Evolutionary conservation across 2,113 vertebrate genomes (phyloP), one percentile per base, ranked within the genome.

Genomic region (Bubo bubo): DNA sequence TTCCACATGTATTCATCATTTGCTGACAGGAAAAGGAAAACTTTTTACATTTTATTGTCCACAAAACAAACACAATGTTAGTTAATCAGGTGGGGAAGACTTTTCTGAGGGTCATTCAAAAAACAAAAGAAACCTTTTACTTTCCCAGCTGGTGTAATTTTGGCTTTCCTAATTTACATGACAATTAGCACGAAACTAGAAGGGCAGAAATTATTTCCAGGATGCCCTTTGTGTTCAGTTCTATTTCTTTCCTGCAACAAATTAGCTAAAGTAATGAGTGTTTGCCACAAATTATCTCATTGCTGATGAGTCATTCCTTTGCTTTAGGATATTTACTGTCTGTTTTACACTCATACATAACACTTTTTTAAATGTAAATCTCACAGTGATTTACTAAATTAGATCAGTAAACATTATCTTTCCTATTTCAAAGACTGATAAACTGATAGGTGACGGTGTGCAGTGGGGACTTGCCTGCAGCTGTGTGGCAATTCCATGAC

Each of bases 1-100:
- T 97, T 98, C 98, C 98, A 98, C 98, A 98, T 98, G 98, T 98
- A 98, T 98, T 98, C 98, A 98, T 98, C 98, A 98, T 98, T 98
- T 97, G 96, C 97, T 98, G 98, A 98, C 98, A 98, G 98, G 97
- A 93, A 97, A 98, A 97, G 96, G 97, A 98, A 98, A 98, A 98
- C 97, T 98, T 96, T 98, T 97, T 98, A 96, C 96, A 88, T 98
- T 98, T 98, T 98, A 97, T 98, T 98, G 97, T 98, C 97, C 96
- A 93, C 97, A 97, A 98, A 98, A 95, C 95, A 98, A 96, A 94
- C 96, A 91, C 86, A 90, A 27, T 94, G 71, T 96, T 97, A 90
- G 96, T 97, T 96, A 96, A 96, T 95, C 97, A 97, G 97, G 75
- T 96, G 95, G 86, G 83, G 89, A 92, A 9, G 66, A 88, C 75